A percentile compares a stretch with the other conserved stretches of the same genome.
phyloP scores from a whole-genome alignment of 2,888 invertebrate genomes.

The Blomia tropicalis region DNA sequence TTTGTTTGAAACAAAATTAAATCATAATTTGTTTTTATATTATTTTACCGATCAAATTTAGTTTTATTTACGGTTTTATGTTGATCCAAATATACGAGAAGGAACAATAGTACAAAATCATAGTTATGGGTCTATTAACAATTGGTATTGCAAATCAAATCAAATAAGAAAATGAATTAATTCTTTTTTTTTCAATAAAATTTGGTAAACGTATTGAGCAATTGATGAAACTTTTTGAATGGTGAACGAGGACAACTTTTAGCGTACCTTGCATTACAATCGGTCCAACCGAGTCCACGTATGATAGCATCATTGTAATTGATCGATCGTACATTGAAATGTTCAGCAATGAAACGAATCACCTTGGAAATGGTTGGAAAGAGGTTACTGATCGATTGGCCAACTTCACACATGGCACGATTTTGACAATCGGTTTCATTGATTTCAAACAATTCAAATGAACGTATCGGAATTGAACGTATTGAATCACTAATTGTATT shows the following conservation, averaged over 20 bases:
- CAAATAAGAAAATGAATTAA: too few relatives aligned
- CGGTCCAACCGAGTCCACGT: constrained; percentile 6
- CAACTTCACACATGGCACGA: constrained; percentile 24
- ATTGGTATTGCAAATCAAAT: too few relatives aligned
- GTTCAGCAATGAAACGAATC: constrained; percentile 6
- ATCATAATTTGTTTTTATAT: too few relatives aligned
- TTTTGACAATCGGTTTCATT: constrained; percentile 16
- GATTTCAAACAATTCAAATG: constrained; percentile 22
- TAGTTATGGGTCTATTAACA: too few relatives aligned
- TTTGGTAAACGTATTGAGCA: not conserved
- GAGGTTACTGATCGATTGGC: not conserved
- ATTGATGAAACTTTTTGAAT: constrained; percentile 8
- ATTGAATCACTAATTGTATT: constrained; percentile 11
- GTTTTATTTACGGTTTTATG: too few relatives aligned
- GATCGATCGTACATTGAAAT: not conserved
- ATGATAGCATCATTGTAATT: not conserved
- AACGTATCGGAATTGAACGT: constrained; percentile 17
- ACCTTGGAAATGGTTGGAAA: not conserved
- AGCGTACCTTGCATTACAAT: not conserved
- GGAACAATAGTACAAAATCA: too few relatives aligned
- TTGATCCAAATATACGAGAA: too few relatives aligned
- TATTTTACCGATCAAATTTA: too few relatives aligned
- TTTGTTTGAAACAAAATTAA: too few relatives aligned
- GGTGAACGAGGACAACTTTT: constrained; percentile 9
- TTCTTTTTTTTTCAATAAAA: not conserved